Base-by-base conservation (phyloP, 1,140 invertebrate species). In the Propsilocerus akamusi region DNA sequence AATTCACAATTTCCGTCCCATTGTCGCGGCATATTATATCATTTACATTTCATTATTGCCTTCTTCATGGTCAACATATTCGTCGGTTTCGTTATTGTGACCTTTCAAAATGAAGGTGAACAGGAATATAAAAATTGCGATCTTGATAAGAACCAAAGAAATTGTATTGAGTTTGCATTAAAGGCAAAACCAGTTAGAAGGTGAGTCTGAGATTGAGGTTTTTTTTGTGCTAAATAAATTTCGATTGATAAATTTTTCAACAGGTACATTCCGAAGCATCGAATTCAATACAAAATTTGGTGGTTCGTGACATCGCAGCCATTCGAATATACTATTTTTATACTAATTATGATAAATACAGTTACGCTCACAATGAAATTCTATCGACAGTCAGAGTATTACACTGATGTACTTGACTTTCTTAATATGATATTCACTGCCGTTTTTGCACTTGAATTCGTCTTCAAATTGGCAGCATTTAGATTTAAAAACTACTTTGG, bases 31-130 rank as follows among this genome's bases (percentile, higher is more conserved):
- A 56, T 99, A 97, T 72, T 99, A 97, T 71, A 98, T 99, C 58
- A 87, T 97, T 68, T 99, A 98, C 69, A 99, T 99, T 63, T 99
- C 68, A 97, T 96, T 60, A 96, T 97, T 66, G 92, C 90, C 53
- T 94, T 95, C 74, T 99, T 99, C 73, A 99, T 99, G 95, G 95
- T 99, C 50, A 99, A 99, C 72, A 99, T 99, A 69, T 99, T 99
- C 76, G 96, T 99, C 58, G 97, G 97, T 91, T 99, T 99, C 78
- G 97, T 99, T 72, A 99, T 99, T 71, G 97, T 99, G 65, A 99
- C 96, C 59, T 93, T 93, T 68, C 87, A 99, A 71, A 97, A 95
- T 64, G 95, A 98, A 71, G 96, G 96, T 65, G 97, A 99, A 74
- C 94, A 98, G 68, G 97, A 99, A 69, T 99, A 99, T 68, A 98